phyloP scores from a whole-genome alignment of 2,113 vertebrate genomes.

The Argyrosomus japonicus region DNA sequence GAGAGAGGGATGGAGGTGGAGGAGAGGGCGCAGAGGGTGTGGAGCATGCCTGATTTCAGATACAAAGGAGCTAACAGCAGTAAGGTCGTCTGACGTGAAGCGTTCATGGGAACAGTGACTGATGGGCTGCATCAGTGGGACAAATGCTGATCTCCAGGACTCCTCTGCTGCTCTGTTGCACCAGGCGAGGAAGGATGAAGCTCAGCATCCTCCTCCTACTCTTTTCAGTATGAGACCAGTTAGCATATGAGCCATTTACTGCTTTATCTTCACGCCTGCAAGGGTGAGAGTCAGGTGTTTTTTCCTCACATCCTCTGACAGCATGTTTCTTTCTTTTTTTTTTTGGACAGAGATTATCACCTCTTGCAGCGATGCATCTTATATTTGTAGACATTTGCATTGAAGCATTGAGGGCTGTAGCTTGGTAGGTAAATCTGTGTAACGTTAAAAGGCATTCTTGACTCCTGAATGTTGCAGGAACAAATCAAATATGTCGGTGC shows the following conservation, averaged over 20 bases:
- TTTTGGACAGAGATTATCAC: conserved; percentile 31
- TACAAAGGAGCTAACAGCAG: conserved; percentile 80
- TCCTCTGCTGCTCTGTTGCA: neutral
- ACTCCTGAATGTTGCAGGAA: neutral
- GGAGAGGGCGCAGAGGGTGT: conserved; percentile 84
- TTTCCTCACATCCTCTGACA: conserved; percentile 2
- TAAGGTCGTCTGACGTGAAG: conserved; percentile 60
- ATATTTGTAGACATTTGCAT: conserved; percentile 22
- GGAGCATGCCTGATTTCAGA: conserved; percentile 95
- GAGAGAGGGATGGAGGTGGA: conserved; percentile 82
- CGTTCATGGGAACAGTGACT: neutral
- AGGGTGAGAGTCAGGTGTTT: neutral
- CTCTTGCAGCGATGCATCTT: conserved; percentile 25
- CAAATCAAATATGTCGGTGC: neutral
- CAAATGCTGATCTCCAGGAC: neutral
- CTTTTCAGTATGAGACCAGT: conserved; percentile 20
- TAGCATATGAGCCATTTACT: conserved; percentile 30
- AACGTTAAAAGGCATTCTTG: neutral
- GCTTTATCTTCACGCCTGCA: conserved; percentile 4
- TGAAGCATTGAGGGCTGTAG: conserved; percentile 4
- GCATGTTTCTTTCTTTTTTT: neutral
- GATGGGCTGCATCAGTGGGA: neutral
- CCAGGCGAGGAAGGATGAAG: neutral
- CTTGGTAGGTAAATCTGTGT: conserved; percentile 3
- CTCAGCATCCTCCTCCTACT: neutral